phyloP scores from a whole-genome alignment of 1,140 invertebrate species.

The Aradophagus sp. region DNA sequence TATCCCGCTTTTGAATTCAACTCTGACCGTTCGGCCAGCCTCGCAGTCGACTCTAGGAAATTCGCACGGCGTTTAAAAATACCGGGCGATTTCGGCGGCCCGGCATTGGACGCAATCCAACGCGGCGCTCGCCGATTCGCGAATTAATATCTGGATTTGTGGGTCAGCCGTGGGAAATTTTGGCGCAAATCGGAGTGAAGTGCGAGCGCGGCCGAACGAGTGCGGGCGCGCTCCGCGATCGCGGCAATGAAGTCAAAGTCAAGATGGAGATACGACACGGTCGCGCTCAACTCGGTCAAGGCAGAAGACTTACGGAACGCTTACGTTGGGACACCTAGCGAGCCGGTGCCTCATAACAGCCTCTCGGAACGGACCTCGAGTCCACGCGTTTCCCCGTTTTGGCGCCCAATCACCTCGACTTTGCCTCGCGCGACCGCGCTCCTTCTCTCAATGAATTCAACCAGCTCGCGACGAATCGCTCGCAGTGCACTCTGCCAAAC shows the following conservation, averaged over 20 bases:
- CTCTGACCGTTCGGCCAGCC: too few species aligned
- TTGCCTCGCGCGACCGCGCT: neutral
- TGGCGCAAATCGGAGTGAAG: constrained; percentile 34
- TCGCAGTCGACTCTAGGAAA: too few species aligned
- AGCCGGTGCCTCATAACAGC: constrained; percentile 46
- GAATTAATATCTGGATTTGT: constrained; percentile 40
- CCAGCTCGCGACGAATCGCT: neutral
- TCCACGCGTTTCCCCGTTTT: constrained; percentile 32
- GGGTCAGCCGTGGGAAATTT: constrained; percentile 39
- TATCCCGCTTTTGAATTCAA: too few species aligned
- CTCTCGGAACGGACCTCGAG: constrained; percentile 35
- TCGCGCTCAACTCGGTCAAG: constrained; percentile 74
- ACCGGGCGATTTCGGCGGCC: constrained; percentile 1
- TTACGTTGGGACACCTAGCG: constrained; percentile 60
- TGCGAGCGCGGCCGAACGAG: constrained; percentile 29
- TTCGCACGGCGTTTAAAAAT: too few species aligned
- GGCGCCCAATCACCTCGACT: constrained; percentile 11
- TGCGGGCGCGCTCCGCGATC: constrained; percentile 26
- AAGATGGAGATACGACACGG: constrained; percentile 73
- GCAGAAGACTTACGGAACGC: constrained; percentile 67
- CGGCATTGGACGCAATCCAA: constrained; percentile 32
- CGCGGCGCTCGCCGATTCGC: constrained; percentile 5
- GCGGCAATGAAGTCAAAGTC: constrained; percentile 74
- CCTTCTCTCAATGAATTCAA: neutral
- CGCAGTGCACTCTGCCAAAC: neutral